Base-by-base conservation (phyloP, 2,113 vertebrate genomes). In the Melanocharis versteri region DNA sequence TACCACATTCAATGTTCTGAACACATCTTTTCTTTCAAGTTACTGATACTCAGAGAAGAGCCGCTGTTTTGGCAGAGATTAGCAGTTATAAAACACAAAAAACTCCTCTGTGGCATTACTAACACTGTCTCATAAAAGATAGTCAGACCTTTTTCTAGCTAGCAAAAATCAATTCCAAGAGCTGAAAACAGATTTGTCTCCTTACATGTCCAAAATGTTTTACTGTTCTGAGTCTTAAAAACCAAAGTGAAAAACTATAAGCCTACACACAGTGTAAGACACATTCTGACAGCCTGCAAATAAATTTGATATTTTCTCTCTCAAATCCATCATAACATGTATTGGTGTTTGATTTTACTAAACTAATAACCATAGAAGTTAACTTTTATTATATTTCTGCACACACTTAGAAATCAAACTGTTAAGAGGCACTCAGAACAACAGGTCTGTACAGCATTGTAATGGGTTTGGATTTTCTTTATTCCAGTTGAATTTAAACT, bases 11-110 rank as follows among this genome's bases (percentile, higher is more conserved):
- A 85, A 0, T 22, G 68, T 65, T 88, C 86, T 91, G 71, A 95
- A 89, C 83, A 47, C 2, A 15, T 70, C 71, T 88, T 94, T 91
- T 80, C 77, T 65, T 91, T 94, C 95, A 92, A 66, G 86, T 54
- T 83, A 93, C 39, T 82, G 66, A 87, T 86, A 94, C 68, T 69
- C 57, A 82, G 47, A 87, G 66, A 85, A 76, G 82, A 97, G 64
- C 51, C 47, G 54, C 42, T 91, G 51, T 87, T 95, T 84, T 71
- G 92, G 94, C 73, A 89, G 68, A 92, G 51, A 90, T 93, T 31
- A 94, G 45, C 47, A 61, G 58, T 50, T 82, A 94, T 8, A 77
- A 83, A 93, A 84, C 72, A 94, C 79, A 86, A 68, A 89, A 93
- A 51, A 8, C 2, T 33, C 48, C 70, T 89, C 85, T 83, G 54